phyloP scores from a whole-genome alignment of 1,140 invertebrate species.

The Periplaneta americana region DNA sequence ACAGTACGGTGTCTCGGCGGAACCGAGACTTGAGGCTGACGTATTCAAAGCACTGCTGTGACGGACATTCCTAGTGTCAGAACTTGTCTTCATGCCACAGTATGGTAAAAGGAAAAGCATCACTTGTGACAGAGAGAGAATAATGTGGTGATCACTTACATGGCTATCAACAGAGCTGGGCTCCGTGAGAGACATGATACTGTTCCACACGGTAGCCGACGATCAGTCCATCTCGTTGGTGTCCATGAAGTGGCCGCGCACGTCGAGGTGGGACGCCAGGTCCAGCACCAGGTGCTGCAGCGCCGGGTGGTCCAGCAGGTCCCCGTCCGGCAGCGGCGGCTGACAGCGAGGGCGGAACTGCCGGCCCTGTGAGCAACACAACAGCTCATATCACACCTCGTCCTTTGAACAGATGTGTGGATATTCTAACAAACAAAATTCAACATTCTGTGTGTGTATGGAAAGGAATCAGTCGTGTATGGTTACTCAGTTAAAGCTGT shows the following conservation, averaged over 20 bases:
- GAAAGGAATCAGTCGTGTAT: no score
- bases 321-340: conserved; percentile 79
- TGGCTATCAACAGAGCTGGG: background rate
- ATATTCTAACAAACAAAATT: no score
- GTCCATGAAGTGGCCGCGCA: conserved; percentile 66
- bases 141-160: background rate
- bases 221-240: conserved; percentile 67
- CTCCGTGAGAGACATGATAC: background rate
- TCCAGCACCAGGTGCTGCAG: conserved; percentile 78
- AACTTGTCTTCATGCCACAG: background rate
- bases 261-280: conserved; percentile 75
- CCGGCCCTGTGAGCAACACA: conserved; percentile 57
- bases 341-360: conserved; percentile 80
- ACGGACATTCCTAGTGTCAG: background rate
- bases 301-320: conserved; percentile 81
- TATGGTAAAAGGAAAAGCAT: background rate
- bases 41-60: background rate
- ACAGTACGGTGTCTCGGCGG: background rate
- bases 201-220: conserved; percentile 25
- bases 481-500: no score
- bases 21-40: background rate
- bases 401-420: no score
- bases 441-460: no score
- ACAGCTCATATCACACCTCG: no score
- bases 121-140: background rate